phyloP scores from a whole-genome alignment of 2,888 invertebrate species.

The Tricholauxania praeusta region DNA sequence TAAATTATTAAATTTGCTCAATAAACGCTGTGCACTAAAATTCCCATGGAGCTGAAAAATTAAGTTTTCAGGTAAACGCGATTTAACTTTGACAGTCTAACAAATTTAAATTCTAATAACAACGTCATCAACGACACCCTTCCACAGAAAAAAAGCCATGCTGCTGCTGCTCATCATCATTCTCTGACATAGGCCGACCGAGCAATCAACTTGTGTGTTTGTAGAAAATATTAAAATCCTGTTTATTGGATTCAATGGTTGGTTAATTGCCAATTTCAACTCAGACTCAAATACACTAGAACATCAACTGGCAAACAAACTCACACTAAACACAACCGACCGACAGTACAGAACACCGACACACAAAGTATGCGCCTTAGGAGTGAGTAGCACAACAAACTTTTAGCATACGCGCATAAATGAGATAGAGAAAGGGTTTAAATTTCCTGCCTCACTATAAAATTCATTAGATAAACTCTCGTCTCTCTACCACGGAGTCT shows the following conservation, averaged over 20 bases:
- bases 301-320: background rate
- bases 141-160: too few relatives aligned
- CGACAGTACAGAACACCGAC: conserved; percentile 4
- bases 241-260: conserved; percentile 66
- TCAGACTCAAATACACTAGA: conserved; percentile 41
- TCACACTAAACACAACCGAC: conserved; percentile 3
- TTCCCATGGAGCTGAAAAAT: too few relatives aligned
- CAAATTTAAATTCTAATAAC: too few relatives aligned
- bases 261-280: conserved; percentile 66
- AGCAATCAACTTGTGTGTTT: conserved; percentile 46
- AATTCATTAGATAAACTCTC: conserved; percentile 59
- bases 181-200: too few relatives aligned
- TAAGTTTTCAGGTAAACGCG: too few relatives aligned
- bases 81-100: too few relatives aligned
- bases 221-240: conserved; percentile 63
- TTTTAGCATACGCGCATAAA: background rate
- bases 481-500: background rate
- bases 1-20: too few relatives aligned
- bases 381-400: background rate
- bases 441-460: conserved; percentile 57
- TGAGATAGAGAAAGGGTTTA: conserved; percentile 35
- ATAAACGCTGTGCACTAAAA: too few relatives aligned
- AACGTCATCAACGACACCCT: too few relatives aligned
- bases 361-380: background rate
- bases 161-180: too few relatives aligned